Evolutionary conservation across 2,888 invertebrate species (phyloP).

Genomic region (Amphipyra tragopoginis): DNA sequence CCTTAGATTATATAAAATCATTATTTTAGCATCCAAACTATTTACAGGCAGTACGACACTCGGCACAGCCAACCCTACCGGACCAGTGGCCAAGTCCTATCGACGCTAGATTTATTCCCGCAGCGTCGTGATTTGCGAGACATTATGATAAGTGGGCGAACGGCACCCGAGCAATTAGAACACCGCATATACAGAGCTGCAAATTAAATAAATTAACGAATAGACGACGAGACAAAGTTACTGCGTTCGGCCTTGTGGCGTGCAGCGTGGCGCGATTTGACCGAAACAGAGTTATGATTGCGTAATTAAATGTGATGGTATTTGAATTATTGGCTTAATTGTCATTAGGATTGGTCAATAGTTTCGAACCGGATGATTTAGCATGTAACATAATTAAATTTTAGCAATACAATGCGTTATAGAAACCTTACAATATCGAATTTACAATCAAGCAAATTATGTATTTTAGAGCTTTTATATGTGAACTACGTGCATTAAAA

Average conservation of each 20-base stretch:
- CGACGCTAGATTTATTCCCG: constrained; percentile 83
- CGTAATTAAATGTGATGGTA: constrained; percentile 43
- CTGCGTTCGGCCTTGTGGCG: constrained; percentile 51
- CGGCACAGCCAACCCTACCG: constrained; percentile 43
- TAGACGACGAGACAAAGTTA: constrained; percentile 71
- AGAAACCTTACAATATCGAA: no score
- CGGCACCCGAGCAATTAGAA: constrained; percentile 84
- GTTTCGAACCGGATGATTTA: not conserved
- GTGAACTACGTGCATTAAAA: no score
- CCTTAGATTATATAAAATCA: not conserved
- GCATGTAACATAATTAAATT: not conserved
- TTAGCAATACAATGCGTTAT: not conserved
- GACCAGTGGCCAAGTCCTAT: constrained; percentile 70
- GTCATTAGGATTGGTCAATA: constrained; percentile 5
- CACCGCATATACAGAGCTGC: constrained; percentile 72
- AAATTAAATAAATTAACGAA: constrained; percentile 81
- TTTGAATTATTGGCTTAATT: constrained; percentile 26
- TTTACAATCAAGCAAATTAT: no score
- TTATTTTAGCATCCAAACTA: constrained; percentile 9
- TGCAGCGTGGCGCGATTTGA: constrained; percentile 47
- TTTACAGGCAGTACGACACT: no score
- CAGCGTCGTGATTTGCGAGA: constrained; percentile 86
- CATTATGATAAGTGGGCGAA: constrained; percentile 88
- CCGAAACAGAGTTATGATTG: constrained; percentile 45
- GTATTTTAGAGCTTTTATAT: no score